phyloP scores from a whole-genome alignment of 2,113 vertebrate species.

The Pipra filicauda region DNA sequence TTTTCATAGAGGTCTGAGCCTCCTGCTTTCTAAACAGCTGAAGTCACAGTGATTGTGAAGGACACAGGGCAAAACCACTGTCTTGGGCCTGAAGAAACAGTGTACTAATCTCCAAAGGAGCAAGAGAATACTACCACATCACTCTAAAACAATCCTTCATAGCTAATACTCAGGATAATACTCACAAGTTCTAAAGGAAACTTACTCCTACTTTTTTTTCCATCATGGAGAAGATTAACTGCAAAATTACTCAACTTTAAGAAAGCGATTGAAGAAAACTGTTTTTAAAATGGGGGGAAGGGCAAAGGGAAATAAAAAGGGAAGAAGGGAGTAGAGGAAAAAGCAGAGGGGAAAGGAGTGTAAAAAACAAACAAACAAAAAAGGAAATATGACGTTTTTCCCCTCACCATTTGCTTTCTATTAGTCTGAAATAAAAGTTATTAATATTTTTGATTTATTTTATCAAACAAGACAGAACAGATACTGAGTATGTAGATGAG shows the following conservation, averaged over 20 bases:
- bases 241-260: neutral
- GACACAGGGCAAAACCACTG: neutral
- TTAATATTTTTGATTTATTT: neutral
- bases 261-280: neutral
- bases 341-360: fast-evolving
- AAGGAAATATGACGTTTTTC: neutral
- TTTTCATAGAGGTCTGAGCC: neutral
- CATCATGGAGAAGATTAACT: neutral
- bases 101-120: fast-evolving
- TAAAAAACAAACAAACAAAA: neutral
- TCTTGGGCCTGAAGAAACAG: neutral
- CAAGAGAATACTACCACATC: neutral
- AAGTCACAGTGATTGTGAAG: neutral
- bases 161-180: neutral
- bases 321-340: neutral
- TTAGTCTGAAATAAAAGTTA: neutral
- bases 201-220: neutral
- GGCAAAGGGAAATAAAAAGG: neutral
- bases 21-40: neutral
- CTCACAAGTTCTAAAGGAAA: neutral
- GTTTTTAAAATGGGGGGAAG: neutral
- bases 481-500: neutral
- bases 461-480: neutral
- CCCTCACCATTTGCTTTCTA: neutral
- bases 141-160: neutral